phyloP scores from a whole-genome alignment of 2,113 vertebrate species.

The Delphinus delphis region DNA sequence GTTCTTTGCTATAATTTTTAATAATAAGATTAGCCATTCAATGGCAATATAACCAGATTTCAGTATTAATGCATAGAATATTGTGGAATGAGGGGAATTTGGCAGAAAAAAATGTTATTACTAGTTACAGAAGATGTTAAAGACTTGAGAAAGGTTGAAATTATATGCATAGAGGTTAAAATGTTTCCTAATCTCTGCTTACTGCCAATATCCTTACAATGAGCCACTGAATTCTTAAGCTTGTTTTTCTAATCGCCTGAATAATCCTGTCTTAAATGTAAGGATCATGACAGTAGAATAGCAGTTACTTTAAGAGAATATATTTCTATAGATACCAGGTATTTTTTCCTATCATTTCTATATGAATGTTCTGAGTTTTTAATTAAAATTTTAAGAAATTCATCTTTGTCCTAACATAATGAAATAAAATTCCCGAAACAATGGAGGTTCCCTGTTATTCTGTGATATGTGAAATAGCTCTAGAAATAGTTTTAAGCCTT shows the following conservation, averaged over 20 bases:
- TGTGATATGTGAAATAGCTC: background rate
- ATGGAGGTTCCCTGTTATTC: background rate
- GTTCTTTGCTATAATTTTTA: constrained; percentile 34
- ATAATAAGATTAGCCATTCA: constrained; percentile 10
- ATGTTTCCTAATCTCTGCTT: background rate
- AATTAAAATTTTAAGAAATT: constrained; percentile 36
- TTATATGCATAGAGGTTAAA: background rate
- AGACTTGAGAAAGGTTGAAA: background rate
- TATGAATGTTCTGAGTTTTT: constrained; percentile 13
- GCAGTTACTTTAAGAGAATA: constrained; percentile 18
- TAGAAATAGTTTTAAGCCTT: background rate
- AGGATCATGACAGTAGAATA: background rate
- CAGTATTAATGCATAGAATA: background rate
- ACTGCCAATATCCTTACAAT: background rate
- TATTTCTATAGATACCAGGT: background rate
- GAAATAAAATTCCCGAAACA: constrained; percentile 22
- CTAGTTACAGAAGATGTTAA: constrained; percentile 13
- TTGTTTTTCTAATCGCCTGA: constrained; percentile 23
- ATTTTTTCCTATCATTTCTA: background rate
- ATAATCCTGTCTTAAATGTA: constrained; percentile 8
- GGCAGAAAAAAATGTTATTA: background rate
- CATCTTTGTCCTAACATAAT: background rate
- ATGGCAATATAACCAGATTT: background rate
- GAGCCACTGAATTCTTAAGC: background rate
- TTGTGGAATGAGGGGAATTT: constrained; percentile 20